A percentile compares a stretch with the other conserved stretches of the same genome.
Conservation (phyloP, 2,888 invertebrate species). For the Carabus problematicus region DNA sequence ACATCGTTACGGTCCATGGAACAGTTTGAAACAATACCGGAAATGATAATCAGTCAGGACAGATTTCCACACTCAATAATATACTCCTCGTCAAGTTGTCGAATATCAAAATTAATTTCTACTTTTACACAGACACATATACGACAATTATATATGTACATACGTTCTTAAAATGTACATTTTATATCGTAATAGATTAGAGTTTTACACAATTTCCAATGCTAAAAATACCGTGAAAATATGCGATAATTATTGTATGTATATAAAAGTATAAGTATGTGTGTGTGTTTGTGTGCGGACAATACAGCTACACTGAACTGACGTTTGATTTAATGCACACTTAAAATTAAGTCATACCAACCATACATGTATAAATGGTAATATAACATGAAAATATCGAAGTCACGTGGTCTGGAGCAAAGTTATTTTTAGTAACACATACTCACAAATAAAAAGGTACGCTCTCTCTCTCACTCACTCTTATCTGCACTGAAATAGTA, state of each 20-base stretch:
- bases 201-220: too few species aligned
- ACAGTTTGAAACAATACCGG: slow-evolving; percentile 19
- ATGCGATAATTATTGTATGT: too few species aligned
- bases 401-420: slow-evolving; percentile 28
- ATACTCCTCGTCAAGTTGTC: too few species aligned
- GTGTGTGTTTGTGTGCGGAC: neutral
- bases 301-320: neutral
- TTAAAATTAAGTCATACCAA: slow-evolving; percentile 6
- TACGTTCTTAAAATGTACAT: too few species aligned
- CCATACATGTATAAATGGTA: slow-evolving; percentile 30
- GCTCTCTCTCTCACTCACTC: too few species aligned
- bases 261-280: neutral
- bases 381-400: slow-evolving; percentile 40
- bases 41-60: slow-evolving; percentile 23
- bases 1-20: neutral
- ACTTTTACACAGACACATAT: too few species aligned
- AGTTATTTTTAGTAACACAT: slow-evolving; percentile 37
- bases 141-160: too few species aligned
- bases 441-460: slow-evolving; percentile 40
- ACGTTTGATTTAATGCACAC: neutral
- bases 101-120: too few species aligned
- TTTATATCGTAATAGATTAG: too few species aligned
- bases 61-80: slow-evolving; percentile 15
- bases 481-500: slow-evolving; percentile 26
- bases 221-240: too few species aligned